These are phyloP conservation scores for Chelmon rostratus DNA, from an alignment of 2,797 vertebrate genomes.

Conservation along the genomic window DNA sequence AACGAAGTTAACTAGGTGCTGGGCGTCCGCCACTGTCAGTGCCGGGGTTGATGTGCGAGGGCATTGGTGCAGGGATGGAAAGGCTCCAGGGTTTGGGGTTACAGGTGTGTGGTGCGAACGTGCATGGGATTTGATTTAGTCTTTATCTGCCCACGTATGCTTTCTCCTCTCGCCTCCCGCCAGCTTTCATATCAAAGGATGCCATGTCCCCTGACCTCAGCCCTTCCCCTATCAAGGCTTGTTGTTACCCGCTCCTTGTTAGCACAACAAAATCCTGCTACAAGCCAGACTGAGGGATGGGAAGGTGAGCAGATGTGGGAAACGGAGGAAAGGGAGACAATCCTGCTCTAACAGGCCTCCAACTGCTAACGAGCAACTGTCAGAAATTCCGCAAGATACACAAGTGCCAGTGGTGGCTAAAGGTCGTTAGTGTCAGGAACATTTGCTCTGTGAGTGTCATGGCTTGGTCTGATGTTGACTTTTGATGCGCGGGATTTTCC, in stretches of 20 bases:
- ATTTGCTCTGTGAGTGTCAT: constrained; percentile 24
- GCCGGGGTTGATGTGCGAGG: constrained; percentile 51
- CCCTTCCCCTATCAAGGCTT: constrained; percentile 34
- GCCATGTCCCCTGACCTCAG: constrained; percentile 56
- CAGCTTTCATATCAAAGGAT: constrained; percentile 49
- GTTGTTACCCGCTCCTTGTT: constrained; percentile 56
- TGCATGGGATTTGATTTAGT: constrained; percentile 48
- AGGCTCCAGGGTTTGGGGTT: constrained; percentile 26
- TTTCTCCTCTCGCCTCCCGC: constrained; percentile 12
- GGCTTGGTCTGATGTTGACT: constrained; percentile 62
- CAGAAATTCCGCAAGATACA: constrained; percentile 60
- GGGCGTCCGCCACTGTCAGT: constrained; percentile 58
- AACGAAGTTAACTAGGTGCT: constrained; percentile 60
- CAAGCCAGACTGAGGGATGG: constrained; percentile 30
- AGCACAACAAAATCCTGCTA: constrained; percentile 24
- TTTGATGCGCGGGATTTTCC: constrained; percentile 59
- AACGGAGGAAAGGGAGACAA: constrained; percentile 33
- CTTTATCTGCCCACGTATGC: constrained; percentile 12
- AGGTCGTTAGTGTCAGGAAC: constrained; percentile 72
- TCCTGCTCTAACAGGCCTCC: constrained; percentile 54
- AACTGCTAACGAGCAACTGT: constrained; percentile 78
- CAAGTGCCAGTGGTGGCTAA: constrained; percentile 42
- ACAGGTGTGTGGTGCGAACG: constrained; percentile 43
- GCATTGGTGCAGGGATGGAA: constrained; percentile 19
- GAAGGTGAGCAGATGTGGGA: constrained; percentile 37